Evolutionary conservation across 2,113 vertebrate genomes (phyloP).

Genomic region (Cyphomyrus plagiostoma): DNA sequence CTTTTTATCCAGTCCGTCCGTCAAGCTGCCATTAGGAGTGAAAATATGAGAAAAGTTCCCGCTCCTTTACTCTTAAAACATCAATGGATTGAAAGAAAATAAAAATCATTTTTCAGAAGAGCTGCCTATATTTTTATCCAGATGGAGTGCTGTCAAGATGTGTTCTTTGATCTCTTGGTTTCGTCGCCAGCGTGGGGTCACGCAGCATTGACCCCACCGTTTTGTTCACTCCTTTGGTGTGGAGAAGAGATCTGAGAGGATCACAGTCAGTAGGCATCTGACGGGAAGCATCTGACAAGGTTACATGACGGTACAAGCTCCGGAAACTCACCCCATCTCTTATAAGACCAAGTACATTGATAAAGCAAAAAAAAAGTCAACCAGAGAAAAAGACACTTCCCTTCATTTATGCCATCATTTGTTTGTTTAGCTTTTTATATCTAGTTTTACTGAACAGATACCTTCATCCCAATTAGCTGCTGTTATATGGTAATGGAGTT

Average conservation of each 20-base stretch:
- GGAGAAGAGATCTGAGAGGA: background rate
- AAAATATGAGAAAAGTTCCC: background rate
- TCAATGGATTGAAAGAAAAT: background rate
- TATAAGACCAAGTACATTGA: background rate
- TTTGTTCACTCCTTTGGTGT: background rate
- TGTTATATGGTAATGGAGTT: background rate
- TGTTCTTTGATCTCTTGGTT: background rate
- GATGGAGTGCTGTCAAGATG: background rate
- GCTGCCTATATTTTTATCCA: background rate
- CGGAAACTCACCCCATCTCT: background rate
- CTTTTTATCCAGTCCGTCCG: background rate
- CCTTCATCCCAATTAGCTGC: background rate
- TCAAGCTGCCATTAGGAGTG: background rate
- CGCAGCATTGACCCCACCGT: background rate
- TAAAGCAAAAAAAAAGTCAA: background rate
- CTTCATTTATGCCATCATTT: background rate
- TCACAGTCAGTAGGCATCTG: background rate
- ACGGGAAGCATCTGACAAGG: background rate
- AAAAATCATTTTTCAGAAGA: background rate
- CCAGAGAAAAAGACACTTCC: background rate
- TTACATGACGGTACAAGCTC: background rate
- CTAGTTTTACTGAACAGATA: background rate
- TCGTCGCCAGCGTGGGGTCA: background rate
- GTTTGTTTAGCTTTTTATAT: background rate
- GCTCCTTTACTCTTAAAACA: background rate